These are phyloP conservation scores for Cephus cinctus DNA, from an alignment of 1,140 invertebrate species.

Conservation along the genomic window DNA sequence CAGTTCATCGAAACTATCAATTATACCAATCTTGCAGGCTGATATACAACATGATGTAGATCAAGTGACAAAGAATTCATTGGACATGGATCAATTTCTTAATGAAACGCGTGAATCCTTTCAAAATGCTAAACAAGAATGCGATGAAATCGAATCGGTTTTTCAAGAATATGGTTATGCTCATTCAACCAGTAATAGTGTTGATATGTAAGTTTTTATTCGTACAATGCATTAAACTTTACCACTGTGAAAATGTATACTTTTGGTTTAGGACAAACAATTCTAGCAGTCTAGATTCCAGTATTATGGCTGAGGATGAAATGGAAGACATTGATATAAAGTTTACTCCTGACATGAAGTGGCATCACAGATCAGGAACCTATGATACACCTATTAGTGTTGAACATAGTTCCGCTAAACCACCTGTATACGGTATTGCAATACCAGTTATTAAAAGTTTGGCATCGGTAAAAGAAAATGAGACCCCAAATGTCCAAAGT, in stretches of 20 bases:
- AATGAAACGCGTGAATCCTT: too few relatives aligned
- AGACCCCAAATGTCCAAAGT: too few relatives aligned
- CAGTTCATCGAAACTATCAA: too few relatives aligned
- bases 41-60: too few relatives aligned
- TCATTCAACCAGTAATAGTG: not conserved
- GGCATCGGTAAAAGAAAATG: not conserved
- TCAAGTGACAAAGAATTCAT: too few relatives aligned
- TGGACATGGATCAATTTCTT: too few relatives aligned
- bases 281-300: not conserved
- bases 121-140: slow-evolving; percentile 16
- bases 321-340: slow-evolving; percentile 7
- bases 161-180: slow-evolving; percentile 21
- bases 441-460: not conserved
- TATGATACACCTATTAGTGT: not conserved
- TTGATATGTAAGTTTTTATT: not conserved
- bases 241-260: not conserved
- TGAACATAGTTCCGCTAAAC: not conserved
- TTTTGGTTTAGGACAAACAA: not conserved
- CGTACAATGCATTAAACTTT: not conserved
- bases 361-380: slow-evolving; percentile 11
- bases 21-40: too few relatives aligned
- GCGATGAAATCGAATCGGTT: slow-evolving; percentile 16
- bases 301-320: not conserved
- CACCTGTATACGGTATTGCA: not conserved
- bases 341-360: slow-evolving; percentile 17